These are phyloP conservation scores for Erebia aethiops DNA, from an alignment of 2,888 invertebrate genomes.

Conservation along the genomic window DNA sequence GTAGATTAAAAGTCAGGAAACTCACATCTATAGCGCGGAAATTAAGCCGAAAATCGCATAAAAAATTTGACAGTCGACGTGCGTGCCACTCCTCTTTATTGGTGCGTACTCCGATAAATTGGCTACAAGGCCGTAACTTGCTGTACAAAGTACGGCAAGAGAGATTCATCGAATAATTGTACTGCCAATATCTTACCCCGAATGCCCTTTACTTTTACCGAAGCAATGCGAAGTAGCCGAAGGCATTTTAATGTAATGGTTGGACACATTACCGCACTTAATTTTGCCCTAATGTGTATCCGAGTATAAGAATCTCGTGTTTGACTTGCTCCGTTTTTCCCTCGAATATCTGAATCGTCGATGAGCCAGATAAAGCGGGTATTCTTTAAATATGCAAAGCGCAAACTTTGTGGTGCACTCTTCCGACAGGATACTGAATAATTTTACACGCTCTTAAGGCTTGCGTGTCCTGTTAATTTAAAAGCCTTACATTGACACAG, in stretches of 20 bases:
- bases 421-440: slow-evolving; percentile 78
- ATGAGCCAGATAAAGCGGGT: slow-evolving; percentile 77
- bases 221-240: slow-evolving; percentile 66
- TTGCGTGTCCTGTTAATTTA: slow-evolving; percentile 74
- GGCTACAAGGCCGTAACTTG: slow-evolving; percentile 52
- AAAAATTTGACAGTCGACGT: slow-evolving; percentile 41
- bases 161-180: slow-evolving; percentile 72
- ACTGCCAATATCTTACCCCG: slow-evolving; percentile 62
- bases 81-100: slow-evolving; percentile 43
- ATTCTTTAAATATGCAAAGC: slow-evolving; percentile 81
- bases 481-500: slow-evolving; percentile 62
- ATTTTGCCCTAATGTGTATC: slow-evolving; percentile 79
- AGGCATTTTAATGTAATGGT: slow-evolving; percentile 80
- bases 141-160: slow-evolving; percentile 53
- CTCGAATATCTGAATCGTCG: slow-evolving; percentile 75
- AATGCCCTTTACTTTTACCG: slow-evolving; percentile 61
- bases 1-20: slow-evolving; percentile 27
- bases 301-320: slow-evolving; percentile 64
- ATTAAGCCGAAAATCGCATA: slow-evolving; percentile 37
- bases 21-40: slow-evolving; percentile 31
- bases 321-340: slow-evolving; percentile 67
- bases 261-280: slow-evolving; percentile 81
- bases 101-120: slow-evolving; percentile 53
- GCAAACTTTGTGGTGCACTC: slow-evolving; percentile 72
- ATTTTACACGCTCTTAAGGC: slow-evolving; percentile 80